Evolutionary conservation across 37 sponge, comb jelly and placozoan species (phyloP).

Genomic region (Theonella swinhoei): DNA sequence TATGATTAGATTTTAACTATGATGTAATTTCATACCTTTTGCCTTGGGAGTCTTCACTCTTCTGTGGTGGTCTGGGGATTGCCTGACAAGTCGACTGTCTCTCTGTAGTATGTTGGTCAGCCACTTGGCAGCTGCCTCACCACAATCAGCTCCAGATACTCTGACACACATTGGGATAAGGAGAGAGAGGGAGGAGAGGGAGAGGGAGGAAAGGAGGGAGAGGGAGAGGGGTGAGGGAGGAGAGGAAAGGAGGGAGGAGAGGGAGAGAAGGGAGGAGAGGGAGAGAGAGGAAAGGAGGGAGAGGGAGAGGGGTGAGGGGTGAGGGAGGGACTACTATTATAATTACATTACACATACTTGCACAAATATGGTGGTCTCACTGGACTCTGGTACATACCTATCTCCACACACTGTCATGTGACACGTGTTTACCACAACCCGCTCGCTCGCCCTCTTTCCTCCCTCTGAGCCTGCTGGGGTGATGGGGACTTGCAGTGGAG

Average conservation of each 20-base stretch:
- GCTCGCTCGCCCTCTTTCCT: neutral
- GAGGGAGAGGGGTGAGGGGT: neutral
- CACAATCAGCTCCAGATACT: constrained; percentile 71
- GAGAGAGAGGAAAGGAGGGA: neutral
- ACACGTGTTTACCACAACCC: constrained; percentile 2
- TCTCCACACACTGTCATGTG: constrained; percentile 58
- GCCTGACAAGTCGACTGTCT: constrained; percentile 63
- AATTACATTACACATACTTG: too few species aligned
- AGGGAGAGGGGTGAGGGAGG: neutral
- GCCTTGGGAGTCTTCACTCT: constrained; percentile 27
- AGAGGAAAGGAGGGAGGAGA: neutral
- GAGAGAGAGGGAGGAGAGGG: neutral
- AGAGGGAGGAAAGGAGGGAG: neutral
- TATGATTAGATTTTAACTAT: too few species aligned
- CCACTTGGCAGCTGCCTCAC: constrained; percentile 74
- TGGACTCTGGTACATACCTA: constrained; percentile 10
- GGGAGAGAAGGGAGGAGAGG: neutral
- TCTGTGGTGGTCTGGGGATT: constrained; percentile 47
- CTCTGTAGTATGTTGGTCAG: constrained; percentile 52
- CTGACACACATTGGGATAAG: constrained; percentile 9
- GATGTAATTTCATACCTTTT: too few species aligned
- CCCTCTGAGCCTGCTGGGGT: neutral
- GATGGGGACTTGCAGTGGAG: neutral
- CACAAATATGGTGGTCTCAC: too few species aligned
- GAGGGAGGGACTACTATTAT: neutral